A percentile compares a stretch with the other conserved stretches of the same genome.
phyloP scores from a whole-genome alignment of 1,140 invertebrate species.

The Drosophila kohkoa region DNA sequence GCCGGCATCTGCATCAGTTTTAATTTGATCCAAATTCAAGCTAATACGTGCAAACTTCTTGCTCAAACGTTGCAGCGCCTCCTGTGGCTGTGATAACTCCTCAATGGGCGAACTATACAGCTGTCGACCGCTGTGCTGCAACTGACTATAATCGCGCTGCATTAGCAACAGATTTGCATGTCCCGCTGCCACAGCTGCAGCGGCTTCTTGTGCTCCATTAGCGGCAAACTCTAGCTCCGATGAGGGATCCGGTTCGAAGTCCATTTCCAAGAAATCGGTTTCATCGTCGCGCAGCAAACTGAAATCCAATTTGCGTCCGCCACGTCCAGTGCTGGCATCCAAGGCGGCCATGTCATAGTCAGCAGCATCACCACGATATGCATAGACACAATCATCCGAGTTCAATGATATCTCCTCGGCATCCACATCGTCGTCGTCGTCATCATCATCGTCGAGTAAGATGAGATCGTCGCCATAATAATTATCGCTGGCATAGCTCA shows the following conservation, averaged over 20 bases:
- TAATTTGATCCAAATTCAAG: conserved; percentile 79
- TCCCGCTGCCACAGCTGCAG: conserved; percentile 12
- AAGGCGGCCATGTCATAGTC: conserved; percentile 66
- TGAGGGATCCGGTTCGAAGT: conserved; percentile 79
- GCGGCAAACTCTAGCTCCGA: conserved; percentile 74
- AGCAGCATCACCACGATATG: conserved; percentile 76
- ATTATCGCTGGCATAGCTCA: conserved; percentile 79
- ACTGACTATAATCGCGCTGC: conserved; percentile 75
- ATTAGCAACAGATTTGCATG: conserved; percentile 70
- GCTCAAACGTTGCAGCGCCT: conserved; percentile 64
- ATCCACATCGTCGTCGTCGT: conserved; percentile 64
- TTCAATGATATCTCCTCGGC: conserved; percentile 79
- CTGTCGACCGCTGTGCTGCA: conserved; percentile 66
- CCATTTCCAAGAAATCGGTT: conserved; percentile 83
- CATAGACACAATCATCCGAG: conserved; percentile 82
- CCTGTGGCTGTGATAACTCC: conserved; percentile 60
- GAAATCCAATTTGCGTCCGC: conserved; percentile 58
- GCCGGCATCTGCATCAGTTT: conserved; percentile 47
- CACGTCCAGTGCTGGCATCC: conserved; percentile 52
- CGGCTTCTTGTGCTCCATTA: conserved; percentile 26
- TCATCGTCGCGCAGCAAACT: conserved; percentile 67
- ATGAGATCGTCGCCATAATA: conserved; percentile 79
- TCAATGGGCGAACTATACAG: conserved; percentile 78
- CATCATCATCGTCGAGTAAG: conserved; percentile 65
- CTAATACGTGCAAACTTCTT: conserved; percentile 79